Evolutionary conservation across 2,888 invertebrate species (phyloP).

Genomic region (Taphrorychus bicolor): DNA sequence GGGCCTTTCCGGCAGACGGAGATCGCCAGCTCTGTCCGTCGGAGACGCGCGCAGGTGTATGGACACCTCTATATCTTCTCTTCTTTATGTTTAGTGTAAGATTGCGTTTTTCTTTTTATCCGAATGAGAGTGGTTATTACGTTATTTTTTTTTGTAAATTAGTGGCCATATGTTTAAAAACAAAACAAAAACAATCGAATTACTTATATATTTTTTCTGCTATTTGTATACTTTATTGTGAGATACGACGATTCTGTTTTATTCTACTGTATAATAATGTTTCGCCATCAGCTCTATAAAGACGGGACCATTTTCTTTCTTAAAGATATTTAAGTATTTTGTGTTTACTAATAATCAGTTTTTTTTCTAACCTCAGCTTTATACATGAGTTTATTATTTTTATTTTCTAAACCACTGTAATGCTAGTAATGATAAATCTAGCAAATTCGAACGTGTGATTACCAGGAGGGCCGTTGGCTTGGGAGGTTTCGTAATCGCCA

Average conservation of each 20-base stretch:
- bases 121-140: constrained; percentile 23
- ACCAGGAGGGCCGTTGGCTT: constrained; percentile 46
- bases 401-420: constrained; percentile 23
- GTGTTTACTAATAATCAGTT: constrained; percentile 53
- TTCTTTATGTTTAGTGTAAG: constrained; percentile 9
- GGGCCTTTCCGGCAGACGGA: constrained; percentile 42
- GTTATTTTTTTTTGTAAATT: constrained; percentile 44
- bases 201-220: constrained; percentile 48
- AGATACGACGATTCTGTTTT: constrained; percentile 44
- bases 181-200: constrained; percentile 41
- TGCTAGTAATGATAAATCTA: not conserved
- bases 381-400: not conserved
- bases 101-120: constrained; percentile 8
- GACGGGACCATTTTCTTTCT: constrained; percentile 56
- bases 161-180: constrained; percentile 52
- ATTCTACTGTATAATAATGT: constrained; percentile 1
- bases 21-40: constrained; percentile 53
- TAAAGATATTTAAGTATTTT: constrained; percentile 41
- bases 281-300: constrained; percentile 46
- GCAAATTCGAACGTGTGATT: constrained; percentile 50
- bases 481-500: constrained; percentile 56
- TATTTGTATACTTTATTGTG: constrained; percentile 6
- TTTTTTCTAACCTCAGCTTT: constrained; percentile 37
- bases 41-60: constrained; percentile 28
- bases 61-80: not conserved